Evolutionary conservation across 1,140 invertebrate species (phyloP).

Genomic region (Pantala flavescens): DNA sequence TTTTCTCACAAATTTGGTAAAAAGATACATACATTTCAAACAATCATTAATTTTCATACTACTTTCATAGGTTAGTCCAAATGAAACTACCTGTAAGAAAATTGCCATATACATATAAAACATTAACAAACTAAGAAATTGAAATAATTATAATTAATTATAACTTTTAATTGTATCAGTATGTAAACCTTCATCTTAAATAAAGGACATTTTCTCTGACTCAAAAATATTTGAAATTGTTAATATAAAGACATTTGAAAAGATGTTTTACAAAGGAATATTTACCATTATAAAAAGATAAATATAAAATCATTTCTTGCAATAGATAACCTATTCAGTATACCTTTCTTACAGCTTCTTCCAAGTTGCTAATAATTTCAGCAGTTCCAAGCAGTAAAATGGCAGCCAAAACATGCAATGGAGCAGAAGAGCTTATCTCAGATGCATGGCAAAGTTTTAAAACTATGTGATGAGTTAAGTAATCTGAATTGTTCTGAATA

Average conservation of each 20-base stretch:
- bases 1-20: conserved; percentile 1
- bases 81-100: not conserved
- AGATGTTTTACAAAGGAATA: too few relatives aligned
- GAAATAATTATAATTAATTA: too few relatives aligned
- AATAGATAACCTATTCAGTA: too few relatives aligned
- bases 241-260: too few relatives aligned
- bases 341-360: not conserved
- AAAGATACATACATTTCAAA: not conserved
- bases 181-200: too few relatives aligned
- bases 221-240: too few relatives aligned
- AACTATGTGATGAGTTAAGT: not conserved
- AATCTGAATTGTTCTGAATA: not conserved
- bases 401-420: not conserved
- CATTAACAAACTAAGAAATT: too few relatives aligned
- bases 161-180: too few relatives aligned
- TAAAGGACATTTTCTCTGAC: too few relatives aligned
- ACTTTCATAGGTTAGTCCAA: not conserved
- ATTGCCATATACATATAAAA: too few relatives aligned
- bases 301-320: too few relatives aligned
- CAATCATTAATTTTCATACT: not conserved
- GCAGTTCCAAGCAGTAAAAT: not conserved
- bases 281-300: too few relatives aligned
- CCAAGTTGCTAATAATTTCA: not conserved
- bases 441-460: not conserved
- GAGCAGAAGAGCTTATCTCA: not conserved